Conservation (phyloP, 2,797 vertebrate species). For the Centroberyx gerrardi region DNA sequence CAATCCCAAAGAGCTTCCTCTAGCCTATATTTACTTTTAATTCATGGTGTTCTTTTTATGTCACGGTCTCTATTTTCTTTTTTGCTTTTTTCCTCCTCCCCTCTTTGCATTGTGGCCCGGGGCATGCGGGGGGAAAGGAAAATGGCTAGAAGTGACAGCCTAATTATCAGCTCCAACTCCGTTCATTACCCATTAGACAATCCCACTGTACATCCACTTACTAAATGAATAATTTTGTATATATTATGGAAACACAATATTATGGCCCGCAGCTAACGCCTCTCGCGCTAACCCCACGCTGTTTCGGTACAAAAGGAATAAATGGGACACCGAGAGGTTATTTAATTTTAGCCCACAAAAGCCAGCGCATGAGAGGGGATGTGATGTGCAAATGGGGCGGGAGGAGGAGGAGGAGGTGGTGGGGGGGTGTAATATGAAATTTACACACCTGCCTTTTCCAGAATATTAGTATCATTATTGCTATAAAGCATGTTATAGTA, state of each 20-base stretch:
- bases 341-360: slow-evolving; percentile 86
- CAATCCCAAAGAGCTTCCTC: slow-evolving; percentile 45
- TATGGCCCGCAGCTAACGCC: slow-evolving; percentile 87
- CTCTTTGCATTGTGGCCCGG: slow-evolving; percentile 75
- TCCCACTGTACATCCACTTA: slow-evolving; percentile 87
- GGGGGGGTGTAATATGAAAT: slow-evolving; percentile 63
- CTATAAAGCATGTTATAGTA: slow-evolving; percentile 31
- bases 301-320: slow-evolving; percentile 87
- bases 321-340: slow-evolving; percentile 88
- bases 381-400: slow-evolving; percentile 76
- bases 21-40: slow-evolving; percentile 75
- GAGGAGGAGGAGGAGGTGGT: slow-evolving; percentile 15
- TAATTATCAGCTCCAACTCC: slow-evolving; percentile 88
- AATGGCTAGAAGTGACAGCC: slow-evolving; percentile 89
- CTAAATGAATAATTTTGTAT: slow-evolving; percentile 92
- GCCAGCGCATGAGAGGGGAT: slow-evolving; percentile 76
- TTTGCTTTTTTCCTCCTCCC: slow-evolving; percentile 43
- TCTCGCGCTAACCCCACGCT: slow-evolving; percentile 83
- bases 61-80: slow-evolving; percentile 60
- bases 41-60: slow-evolving; percentile 58
- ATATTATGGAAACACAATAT: slow-evolving; percentile 88
- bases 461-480: slow-evolving; percentile 57
- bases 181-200: slow-evolving; percentile 91
- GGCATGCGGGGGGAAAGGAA: slow-evolving; percentile 72
- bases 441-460: slow-evolving; percentile 69